Evolutionary conservation across 92 coral and sea anemone genomes (phyloP), one percentile per base, ranked within the genome.

Genomic region (Diadumene lineata): DNA sequence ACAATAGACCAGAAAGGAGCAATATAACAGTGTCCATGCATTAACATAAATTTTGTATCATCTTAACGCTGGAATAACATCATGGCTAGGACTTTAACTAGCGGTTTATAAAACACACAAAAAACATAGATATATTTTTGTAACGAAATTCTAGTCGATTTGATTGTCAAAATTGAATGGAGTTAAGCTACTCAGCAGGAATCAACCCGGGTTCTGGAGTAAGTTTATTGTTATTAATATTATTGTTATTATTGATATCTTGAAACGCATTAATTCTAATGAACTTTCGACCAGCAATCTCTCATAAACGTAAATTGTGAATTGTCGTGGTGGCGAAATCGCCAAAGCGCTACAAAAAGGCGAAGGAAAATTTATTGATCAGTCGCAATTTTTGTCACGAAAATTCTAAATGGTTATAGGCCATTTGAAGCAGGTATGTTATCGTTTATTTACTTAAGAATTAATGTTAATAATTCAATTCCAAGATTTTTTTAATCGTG

Each of bases 141-240:
- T 15, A 15, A 53, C 60, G 24, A 53, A 53, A 3, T 44, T n/a
- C n/a, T 53, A 53, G 19, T 53, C 19, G 3, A 53, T 53, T 15
- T 4, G 21, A 53, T 53, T 15, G n/a, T 55, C n/a, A n/a, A n/a
- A n/a, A 23, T 13, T 62, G 7, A 2, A 62, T 62, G 68, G 68
- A 62, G 68, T 38, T 13, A 13, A 62, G 31, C 11, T 11, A 0
- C 68, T 27, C 68, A 62, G 68, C 68, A 31, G 68, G 68, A 29
- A 27, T 28, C 68, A 15, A 27, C 68, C 3, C n/a, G 4, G 68
- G n/a, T 6, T 28, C 34, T 4, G 11, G 31, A 27, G 68, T 62
- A 62, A 43, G 68, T 62, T 30, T 28, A 28, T n/a, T 2, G 31
- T 28, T 28, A 62, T 62, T 4, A 62, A 28, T 62, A 27, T 9